Conservation (phyloP, 1,140 invertebrate species). For the Dendrolimus kikuchii region DNA sequence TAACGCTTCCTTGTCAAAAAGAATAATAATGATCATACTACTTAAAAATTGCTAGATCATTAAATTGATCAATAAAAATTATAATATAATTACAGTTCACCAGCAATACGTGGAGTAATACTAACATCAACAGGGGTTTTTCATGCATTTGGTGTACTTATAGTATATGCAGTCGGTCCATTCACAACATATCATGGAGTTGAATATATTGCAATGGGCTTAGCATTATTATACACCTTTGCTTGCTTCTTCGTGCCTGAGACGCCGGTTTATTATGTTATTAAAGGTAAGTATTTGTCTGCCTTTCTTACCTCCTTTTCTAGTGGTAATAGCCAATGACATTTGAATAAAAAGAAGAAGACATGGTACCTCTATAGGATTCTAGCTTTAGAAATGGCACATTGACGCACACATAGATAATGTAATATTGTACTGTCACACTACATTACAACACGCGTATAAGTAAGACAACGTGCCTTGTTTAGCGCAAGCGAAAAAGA, state of each 20-base stretch:
- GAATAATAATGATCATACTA: no score
- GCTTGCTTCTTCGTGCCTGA: conserved; percentile 22
- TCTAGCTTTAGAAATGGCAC: no score
- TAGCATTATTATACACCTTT: conserved; percentile 17
- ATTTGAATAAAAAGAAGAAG: no score
- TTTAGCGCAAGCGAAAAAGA: no score
- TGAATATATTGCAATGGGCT: conserved; percentile 19
- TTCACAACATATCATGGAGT: conserved; percentile 21
- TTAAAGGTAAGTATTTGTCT: conserved; percentile 20
- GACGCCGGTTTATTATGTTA: conserved; percentile 23
- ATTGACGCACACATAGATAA: no score
- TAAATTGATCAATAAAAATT: no score
- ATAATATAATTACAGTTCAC: conserved; percentile 18
- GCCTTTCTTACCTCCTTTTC: neutral
- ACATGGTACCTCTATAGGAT: no score
- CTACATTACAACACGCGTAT: no score
- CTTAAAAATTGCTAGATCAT: no score
- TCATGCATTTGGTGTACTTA: conserved; percentile 25
- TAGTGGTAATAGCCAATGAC: neutral
- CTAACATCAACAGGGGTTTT: conserved; percentile 31
- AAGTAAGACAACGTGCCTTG: no score
- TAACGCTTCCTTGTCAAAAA: no score
- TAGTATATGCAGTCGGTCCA: conserved; percentile 28
- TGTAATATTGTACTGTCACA: no score
- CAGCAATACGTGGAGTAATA: conserved; percentile 27